Base-by-base conservation (phyloP, 2,888 invertebrate species). In the Conistra vaccinii region DNA sequence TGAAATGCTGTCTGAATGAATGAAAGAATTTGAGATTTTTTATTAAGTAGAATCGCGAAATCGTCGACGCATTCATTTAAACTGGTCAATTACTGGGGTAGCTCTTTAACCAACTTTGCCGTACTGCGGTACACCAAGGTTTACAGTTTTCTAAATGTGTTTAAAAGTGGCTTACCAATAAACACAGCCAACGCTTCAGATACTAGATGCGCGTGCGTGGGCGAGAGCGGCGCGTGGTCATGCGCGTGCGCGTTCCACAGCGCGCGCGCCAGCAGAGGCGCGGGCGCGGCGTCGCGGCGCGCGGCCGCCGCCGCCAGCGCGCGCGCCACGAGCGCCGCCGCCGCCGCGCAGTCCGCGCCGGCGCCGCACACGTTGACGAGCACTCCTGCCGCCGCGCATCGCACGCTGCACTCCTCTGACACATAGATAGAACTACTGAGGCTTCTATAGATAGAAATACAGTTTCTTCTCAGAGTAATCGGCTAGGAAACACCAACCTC, bases 321-420 rank as follows among this genome's bases (percentile, higher is more conserved):
- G 85, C 82, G 93, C 88, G 81, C 94, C 78, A 89, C 90, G 67
- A 90, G 90, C 20, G 97, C 97, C 91, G 97, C 97, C n/a, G 89
- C 88, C 86, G 92, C 91, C 42, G 81, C 83, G 23, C 86, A 75
- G 83, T 97, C 97, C 2, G 91, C 91, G 51, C 90, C 90, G 53
- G 88, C 90, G 58, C 95, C 96, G 88, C 96, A 96, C 88, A 98
- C 97, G 96, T 98, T 98, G 32, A 98, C 98, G 68, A 98, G 96
- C 57, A 98, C 98, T 2, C 98, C 98, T 74, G 98, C 98, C 3
- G 98, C 97, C 10, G 98, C 98, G 90, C 98, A 98, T 0, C 98
- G 97, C 26, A 98, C 96, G 66, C 97, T 94, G 39, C 63, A 58
- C 73, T 98, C 97, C 76, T 97, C 97, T 95, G 95, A 14, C 90